phyloP scores from a whole-genome alignment of 2,113 vertebrate species.

The Manacus vitellinus region DNA sequence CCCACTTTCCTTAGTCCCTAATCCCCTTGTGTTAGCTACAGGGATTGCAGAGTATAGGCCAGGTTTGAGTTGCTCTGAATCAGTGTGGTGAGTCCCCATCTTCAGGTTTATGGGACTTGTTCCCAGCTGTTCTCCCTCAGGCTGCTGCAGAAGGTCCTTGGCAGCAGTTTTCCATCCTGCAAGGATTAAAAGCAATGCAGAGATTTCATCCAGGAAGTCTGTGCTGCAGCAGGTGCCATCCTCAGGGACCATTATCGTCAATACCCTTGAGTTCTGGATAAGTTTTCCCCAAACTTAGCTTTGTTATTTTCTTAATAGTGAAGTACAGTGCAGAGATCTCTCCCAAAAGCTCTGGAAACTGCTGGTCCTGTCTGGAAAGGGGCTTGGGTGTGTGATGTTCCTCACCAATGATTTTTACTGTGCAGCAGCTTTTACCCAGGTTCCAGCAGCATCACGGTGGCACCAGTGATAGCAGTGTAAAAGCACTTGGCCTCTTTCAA shows the following conservation, averaged over 20 bases:
- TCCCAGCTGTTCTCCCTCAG: background rate
- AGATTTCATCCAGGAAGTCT: background rate
- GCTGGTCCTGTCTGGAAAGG: background rate
- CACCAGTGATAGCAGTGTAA: background rate
- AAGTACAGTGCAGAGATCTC: background rate
- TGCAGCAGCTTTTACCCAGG: background rate
- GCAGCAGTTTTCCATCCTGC: background rate
- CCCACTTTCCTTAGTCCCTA: background rate
- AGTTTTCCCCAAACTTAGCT: background rate
- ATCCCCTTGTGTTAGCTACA: background rate
- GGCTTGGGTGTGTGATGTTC: background rate
- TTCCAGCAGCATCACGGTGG: background rate
- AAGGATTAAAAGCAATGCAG: background rate
- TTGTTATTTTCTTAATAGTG: background rate
- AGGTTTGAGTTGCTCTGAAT: background rate
- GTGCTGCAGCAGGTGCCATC: background rate
- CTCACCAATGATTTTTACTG: background rate
- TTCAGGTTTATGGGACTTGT: background rate
- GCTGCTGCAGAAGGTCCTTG: background rate
- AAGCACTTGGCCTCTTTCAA: background rate
- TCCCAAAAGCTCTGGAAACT: background rate
- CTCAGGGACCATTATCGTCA: background rate
- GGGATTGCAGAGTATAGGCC: background rate
- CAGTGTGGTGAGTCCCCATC: background rate
- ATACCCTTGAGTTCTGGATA: background rate